Percentiles rank a stretch among this genome's conserved stretches.
Evolutionary conservation across 2,888 invertebrate species (phyloP).

Genomic region (Glyphotaelius pellucidus): DNA sequence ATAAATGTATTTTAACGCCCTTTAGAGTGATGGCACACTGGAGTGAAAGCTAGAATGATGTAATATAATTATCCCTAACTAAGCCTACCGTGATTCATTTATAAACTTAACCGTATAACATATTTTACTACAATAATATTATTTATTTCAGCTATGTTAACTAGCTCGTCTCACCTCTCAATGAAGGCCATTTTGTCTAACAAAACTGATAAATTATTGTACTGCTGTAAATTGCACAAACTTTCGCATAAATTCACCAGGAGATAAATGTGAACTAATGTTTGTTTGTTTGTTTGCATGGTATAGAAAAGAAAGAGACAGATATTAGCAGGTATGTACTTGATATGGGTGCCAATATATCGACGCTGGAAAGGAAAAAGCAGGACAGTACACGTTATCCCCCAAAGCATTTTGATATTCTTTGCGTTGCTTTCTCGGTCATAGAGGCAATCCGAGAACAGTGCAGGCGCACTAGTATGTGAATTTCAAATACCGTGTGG

Average conservation of each 20-base stretch:
- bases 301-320: no score
- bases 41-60: conserved; percentile 41
- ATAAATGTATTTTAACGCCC: conserved; percentile 24
- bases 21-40: conserved; percentile 47
- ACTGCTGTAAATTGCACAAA: background rate
- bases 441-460: no score
- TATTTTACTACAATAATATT: background rate
- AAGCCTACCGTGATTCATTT: conserved; percentile 19
- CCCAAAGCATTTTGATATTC: no score
- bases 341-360: no score
- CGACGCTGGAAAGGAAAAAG: no score
- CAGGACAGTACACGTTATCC: no score
- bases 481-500: no score
- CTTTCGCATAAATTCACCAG: background rate
- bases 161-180: background rate
- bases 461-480: no score
- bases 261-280: background rate
- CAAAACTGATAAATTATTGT: background rate
- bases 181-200: conserved; percentile 36
- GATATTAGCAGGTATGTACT: no score
- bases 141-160: background rate
- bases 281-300: no score
- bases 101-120: conserved; percentile 23
- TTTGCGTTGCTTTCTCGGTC: no score
- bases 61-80: background rate